Conservation (phyloP, 2,888 invertebrate genomes). For the Rutpela maculata region DNA sequence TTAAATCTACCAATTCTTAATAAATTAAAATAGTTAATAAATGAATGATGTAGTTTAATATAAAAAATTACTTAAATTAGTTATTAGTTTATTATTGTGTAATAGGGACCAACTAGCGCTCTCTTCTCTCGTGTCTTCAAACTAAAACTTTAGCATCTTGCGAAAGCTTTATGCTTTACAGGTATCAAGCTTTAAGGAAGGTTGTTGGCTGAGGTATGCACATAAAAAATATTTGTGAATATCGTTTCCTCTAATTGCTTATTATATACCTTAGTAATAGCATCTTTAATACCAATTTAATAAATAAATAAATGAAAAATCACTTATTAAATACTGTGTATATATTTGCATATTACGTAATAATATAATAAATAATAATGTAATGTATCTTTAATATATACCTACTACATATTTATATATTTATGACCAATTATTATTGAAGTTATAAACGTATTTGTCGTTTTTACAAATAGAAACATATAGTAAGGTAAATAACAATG, state of each 20-base stretch:
- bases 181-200: constrained; percentile 23
- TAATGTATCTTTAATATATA: no score
- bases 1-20: no score
- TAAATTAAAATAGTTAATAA: no score
- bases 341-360: no score
- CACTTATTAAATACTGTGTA: no score
- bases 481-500: neutral
- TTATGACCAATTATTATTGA: neutral
- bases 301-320: no score
- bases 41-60: no score
- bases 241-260: neutral
- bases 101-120: neutral
- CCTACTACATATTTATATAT: neutral
- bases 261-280: no score
- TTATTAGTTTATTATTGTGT: no score
- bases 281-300: no score
- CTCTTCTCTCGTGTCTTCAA: constrained; percentile 25
- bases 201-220: constrained; percentile 16
- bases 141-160: constrained; percentile 2
- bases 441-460: neutral
- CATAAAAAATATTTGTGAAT: neutral
- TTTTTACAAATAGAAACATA: neutral
- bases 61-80: no score
- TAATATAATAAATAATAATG: no score
- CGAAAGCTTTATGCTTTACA: constrained; percentile 27